A percentile compares a stretch with the other conserved stretches of the same genome.
These are phyloP conservation scores for Cervus canadensis DNA, from an alignment of 2,113 vertebrate species.

Conservation along the genomic window DNA sequence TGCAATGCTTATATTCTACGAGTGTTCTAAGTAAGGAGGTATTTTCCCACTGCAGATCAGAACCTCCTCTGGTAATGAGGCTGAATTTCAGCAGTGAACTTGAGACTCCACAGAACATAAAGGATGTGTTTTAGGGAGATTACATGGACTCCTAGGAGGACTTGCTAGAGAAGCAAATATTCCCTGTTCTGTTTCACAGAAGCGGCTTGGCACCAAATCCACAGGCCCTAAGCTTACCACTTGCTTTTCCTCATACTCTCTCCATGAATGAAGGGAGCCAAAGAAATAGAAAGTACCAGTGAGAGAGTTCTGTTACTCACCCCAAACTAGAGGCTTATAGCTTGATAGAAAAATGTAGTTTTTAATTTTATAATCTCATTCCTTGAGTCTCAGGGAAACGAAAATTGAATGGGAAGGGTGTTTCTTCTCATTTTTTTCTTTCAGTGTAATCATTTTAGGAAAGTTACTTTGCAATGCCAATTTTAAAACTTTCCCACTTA, in stretches of 20 bases:
- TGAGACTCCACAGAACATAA: not conserved
- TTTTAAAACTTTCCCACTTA: not conserved
- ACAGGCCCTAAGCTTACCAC: not conserved
- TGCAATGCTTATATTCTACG: not conserved
- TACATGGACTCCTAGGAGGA: not conserved
- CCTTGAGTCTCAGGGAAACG: not conserved
- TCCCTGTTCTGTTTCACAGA: not conserved
- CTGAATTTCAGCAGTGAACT: not conserved
- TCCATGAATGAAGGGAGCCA: not conserved
- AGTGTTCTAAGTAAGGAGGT: not conserved
- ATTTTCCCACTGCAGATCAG: slow-evolving; percentile 1
- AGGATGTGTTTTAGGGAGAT: not conserved
- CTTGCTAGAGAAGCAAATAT: not conserved
- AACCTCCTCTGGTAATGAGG: not conserved
- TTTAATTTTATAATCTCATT: not conserved
- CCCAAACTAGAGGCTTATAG: not conserved
- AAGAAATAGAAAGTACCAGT: not conserved
- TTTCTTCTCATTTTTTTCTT: not conserved
- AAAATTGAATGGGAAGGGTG: not conserved
- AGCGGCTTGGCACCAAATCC: not conserved
- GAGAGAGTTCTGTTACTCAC: not conserved
- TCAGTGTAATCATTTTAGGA: not conserved
- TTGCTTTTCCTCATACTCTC: not conserved
- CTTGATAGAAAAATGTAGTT: not conserved
- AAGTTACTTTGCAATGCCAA: slow-evolving; percentile 7